Evolutionary conservation across 2,797 vertebrate species (phyloP).

Genomic region (Monodelphis domestica): DNA sequence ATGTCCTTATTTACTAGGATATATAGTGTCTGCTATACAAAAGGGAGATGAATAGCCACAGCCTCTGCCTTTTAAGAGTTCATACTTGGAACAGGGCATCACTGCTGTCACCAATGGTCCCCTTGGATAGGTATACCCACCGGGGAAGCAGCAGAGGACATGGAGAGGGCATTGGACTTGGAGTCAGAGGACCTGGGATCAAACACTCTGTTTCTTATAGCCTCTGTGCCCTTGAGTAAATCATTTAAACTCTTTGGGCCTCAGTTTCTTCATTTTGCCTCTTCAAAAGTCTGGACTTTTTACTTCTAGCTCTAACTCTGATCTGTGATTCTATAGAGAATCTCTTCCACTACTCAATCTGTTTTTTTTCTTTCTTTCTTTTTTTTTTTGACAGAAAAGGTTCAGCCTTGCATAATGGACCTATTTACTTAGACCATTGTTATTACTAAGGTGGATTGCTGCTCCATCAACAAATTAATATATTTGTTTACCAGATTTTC

Average conservation of each 20-base stretch:
- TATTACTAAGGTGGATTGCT: background rate
- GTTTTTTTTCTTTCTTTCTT: background rate
- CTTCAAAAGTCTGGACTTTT: background rate
- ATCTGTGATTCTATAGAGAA: background rate
- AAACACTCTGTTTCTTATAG: background rate
- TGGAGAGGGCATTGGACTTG: background rate
- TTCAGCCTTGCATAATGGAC: background rate
- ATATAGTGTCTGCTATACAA: background rate
- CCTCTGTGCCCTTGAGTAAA: background rate
- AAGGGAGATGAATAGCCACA: background rate
- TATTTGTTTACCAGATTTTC: background rate
- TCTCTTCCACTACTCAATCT: background rate
- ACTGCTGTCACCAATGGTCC: background rate
- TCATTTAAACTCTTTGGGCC: background rate
- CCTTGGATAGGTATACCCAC: background rate
- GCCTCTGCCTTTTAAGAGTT: background rate
- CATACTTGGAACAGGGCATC: background rate
- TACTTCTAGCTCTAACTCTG: background rate
- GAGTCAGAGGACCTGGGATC: background rate
- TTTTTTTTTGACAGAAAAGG: background rate
- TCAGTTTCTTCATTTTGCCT: background rate
- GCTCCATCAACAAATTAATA: background rate
- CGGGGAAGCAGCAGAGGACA: background rate
- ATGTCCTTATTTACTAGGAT: background rate
- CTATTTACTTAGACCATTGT: background rate